Conservation (phyloP, 64 coral and sea anemone species). For the Montipora capricornis region DNA sequence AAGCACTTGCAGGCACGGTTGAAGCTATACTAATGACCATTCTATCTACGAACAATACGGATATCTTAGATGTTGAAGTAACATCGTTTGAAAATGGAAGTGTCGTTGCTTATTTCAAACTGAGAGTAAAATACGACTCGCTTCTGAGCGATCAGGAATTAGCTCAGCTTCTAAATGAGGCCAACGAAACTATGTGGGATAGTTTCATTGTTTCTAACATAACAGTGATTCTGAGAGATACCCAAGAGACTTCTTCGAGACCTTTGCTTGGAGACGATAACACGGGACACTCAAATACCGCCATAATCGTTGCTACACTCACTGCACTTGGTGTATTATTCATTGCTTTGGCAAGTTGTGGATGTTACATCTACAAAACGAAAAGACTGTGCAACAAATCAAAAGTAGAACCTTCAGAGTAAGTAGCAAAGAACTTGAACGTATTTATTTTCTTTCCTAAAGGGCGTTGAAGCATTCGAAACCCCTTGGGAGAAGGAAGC, state of each 20-base stretch:
- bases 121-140: neutral
- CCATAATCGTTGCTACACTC: neutral
- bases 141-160: neutral
- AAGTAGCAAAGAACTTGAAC: neutral
- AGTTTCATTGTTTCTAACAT: slow-evolving; percentile 1
- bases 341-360: neutral
- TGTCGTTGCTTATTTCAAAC: neutral
- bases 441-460: neutral
- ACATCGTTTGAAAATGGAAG: slow-evolving; percentile 30
- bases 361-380: slow-evolving; percentile 19
- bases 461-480: too few species aligned
- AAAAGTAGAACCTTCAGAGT: slow-evolving; percentile 28
- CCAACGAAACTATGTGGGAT: slow-evolving; percentile 6
- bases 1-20: neutral
- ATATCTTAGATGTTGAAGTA: neutral
- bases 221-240: neutral
- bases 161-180: neutral
- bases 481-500: too few species aligned
- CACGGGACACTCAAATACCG: neutral
- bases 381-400: neutral
- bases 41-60: neutral
- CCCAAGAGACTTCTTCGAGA: neutral
- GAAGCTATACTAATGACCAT: neutral
- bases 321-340: neutral
- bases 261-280: neutral